Percentiles rank a stretch among this genome's conserved stretches.
Conservation (phyloP, 1,140 invertebrate species). For the Drosophila tani region DNA sequence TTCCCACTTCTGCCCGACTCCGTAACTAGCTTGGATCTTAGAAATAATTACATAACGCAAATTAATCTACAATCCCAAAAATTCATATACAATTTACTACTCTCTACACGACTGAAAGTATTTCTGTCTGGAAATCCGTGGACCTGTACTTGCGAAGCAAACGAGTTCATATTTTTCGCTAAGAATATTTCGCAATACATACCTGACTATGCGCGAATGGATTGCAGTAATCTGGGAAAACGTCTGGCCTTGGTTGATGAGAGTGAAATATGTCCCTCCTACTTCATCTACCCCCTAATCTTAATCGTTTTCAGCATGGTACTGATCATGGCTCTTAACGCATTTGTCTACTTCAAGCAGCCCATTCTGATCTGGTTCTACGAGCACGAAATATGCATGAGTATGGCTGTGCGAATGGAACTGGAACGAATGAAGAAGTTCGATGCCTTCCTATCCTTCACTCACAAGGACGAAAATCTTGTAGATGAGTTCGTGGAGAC, state of each 20-base stretch:
- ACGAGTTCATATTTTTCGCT: not conserved
- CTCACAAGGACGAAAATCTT: conserved; percentile 31
- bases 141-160: conserved; percentile 9
- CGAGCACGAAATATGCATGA: conserved; percentile 17
- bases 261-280: not conserved
- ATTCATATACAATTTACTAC: not conserved
- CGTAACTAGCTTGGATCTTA: not conserved
- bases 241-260: not conserved
- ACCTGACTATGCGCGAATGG: not conserved
- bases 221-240: not conserved
- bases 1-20: not conserved
- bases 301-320: not conserved
- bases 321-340: not conserved
- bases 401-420: conserved; percentile 1
- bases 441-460: conserved; percentile 24
- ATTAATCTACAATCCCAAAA: not conserved
- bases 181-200: not conserved
- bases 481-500: conserved; percentile 17
- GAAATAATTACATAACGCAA: conserved; percentile 1
- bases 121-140: conserved; percentile 11
- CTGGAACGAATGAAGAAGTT: conserved; percentile 16
- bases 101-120: not conserved
- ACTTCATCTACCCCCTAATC: not conserved
- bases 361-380: conserved; percentile 26
- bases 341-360: conserved; percentile 6